These are phyloP conservation scores for Scaptomyza pallida DNA, from an alignment of 1,140 invertebrate species.

Conservation along the genomic window DNA sequence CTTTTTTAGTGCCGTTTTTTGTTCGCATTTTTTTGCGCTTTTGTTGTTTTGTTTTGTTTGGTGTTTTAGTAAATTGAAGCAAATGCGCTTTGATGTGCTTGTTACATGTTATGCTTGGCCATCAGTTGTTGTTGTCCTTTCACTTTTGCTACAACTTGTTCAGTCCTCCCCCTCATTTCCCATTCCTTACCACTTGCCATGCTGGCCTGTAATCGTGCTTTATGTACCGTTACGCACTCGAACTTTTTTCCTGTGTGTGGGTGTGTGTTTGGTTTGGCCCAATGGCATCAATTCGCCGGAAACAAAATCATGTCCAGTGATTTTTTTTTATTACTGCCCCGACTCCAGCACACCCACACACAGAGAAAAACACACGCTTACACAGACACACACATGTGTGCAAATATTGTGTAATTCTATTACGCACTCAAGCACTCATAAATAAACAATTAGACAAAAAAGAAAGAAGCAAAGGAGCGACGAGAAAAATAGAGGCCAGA, in stretches of 20 bases:
- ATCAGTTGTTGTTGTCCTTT: slow-evolving; percentile 15
- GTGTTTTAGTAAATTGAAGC: slow-evolving; percentile 83
- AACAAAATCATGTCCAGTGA: slow-evolving; percentile 71
- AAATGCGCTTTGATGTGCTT: slow-evolving; percentile 79
- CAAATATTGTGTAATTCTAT: slow-evolving; percentile 83
- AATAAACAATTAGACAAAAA: slow-evolving; percentile 77
- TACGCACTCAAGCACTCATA: slow-evolving; percentile 81
- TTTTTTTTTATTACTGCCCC: slow-evolving; percentile 62
- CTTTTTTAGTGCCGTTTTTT: slow-evolving; percentile 28
- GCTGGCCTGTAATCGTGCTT: slow-evolving; percentile 75
- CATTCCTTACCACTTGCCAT: neutral
- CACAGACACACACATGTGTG: slow-evolving; percentile 43
- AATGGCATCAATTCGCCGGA: slow-evolving; percentile 55
- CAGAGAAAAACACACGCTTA: slow-evolving; percentile 12
- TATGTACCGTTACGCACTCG: slow-evolving; percentile 81
- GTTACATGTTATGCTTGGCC: slow-evolving; percentile 56
- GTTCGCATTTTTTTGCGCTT: slow-evolving; percentile 21
- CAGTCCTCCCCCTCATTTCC: neutral
- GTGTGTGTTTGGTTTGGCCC: too few relatives aligned
- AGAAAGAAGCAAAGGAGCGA: neutral
- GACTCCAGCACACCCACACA: slow-evolving; percentile 7
- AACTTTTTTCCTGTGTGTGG: too few relatives aligned
- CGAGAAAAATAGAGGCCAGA: neutral
- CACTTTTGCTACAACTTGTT: slow-evolving; percentile 1
- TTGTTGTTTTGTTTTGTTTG: slow-evolving; percentile 57